These are phyloP conservation scores for Malacoctenus gilli DNA, from an alignment of 2,797 vertebrate species.

Conservation along the genomic window DNA sequence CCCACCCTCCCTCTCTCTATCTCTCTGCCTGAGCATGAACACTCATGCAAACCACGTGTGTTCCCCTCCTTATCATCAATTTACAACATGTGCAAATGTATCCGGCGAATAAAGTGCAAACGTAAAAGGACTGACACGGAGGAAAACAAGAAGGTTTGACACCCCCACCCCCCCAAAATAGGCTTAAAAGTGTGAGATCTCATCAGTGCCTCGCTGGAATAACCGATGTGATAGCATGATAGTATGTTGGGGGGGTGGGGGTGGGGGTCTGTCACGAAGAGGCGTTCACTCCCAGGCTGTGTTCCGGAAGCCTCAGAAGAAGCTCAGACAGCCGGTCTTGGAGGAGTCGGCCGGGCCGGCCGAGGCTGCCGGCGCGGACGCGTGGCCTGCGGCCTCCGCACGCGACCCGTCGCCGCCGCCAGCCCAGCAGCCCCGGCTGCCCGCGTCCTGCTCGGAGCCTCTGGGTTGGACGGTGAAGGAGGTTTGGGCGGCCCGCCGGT, in stretches of 20 bases:
- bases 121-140: slow-evolving; percentile 17
- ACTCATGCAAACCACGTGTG: slow-evolving; percentile 47
- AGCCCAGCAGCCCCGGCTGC: slow-evolving; percentile 24
- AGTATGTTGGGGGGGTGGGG: slow-evolving; percentile 23
- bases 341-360: slow-evolving; percentile 52
- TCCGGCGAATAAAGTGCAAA: slow-evolving; percentile 29
- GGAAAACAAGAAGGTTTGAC: slow-evolving; percentile 35
- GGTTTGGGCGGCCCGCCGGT: slow-evolving; percentile 79
- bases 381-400: slow-evolving; percentile 28
- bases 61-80: slow-evolving; percentile 50
- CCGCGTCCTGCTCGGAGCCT: slow-evolving; percentile 42
- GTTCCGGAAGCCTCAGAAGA: slow-evolving; percentile 62
- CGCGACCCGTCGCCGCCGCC: slow-evolving; percentile 51
- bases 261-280: slow-evolving; percentile 18
- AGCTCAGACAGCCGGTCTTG: slow-evolving; percentile 61
- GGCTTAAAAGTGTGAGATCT: slow-evolving; percentile 43
- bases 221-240: slow-evolving; percentile 28
- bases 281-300: slow-evolving; percentile 7
- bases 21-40: slow-evolving; percentile 38
- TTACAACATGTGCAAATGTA: slow-evolving; percentile 46
- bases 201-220: slow-evolving; percentile 42
- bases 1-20: not conserved
- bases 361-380: slow-evolving; percentile 61
- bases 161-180: slow-evolving; percentile 15
- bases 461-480: slow-evolving; percentile 80